Percentiles rank a stretch among this genome's conserved stretches.
Conservation (phyloP, 2,888 invertebrate genomes). For the Drosophila eohydei region DNA sequence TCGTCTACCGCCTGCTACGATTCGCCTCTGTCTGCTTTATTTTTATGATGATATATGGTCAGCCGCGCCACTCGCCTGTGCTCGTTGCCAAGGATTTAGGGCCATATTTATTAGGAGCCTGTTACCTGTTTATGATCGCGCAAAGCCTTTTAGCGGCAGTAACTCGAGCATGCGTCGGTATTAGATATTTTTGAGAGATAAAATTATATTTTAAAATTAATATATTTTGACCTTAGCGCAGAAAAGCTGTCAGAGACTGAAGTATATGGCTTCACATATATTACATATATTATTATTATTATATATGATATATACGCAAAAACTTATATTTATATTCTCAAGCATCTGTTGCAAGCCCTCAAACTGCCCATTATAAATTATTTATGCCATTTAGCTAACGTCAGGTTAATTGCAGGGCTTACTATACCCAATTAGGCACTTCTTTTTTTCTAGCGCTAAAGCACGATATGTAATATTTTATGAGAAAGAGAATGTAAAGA, state of each 20-base stretch:
- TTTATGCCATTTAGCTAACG: not conserved
- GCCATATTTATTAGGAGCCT: constrained; percentile 60
- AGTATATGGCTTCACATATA: no score
- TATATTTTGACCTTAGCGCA: no score
- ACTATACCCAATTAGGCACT: not conserved
- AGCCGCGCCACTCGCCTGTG: constrained; percentile 25
- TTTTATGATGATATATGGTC: constrained; percentile 74
- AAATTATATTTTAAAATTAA: not conserved
- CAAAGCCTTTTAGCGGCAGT: not conserved
- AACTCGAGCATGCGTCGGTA: not conserved
- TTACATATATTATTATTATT: no score
- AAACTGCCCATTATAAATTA: not conserved
- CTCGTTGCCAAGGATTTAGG: constrained; percentile 57
- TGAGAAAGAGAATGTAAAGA: not conserved
- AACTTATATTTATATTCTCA: not conserved
- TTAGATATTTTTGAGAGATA: not conserved
- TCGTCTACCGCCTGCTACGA: not conserved
- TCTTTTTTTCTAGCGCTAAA: not conserved
- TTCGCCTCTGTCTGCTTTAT: constrained; percentile 47
- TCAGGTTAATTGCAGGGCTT: not conserved
- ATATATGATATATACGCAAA: no score
- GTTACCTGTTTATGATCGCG: constrained; percentile 38
- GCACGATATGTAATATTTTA: not conserved
- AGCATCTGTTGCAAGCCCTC: not conserved
- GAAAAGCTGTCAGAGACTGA: no score